Conservation (phyloP, 1,140 invertebrate genomes). For the Octopus sinensis region DNA sequence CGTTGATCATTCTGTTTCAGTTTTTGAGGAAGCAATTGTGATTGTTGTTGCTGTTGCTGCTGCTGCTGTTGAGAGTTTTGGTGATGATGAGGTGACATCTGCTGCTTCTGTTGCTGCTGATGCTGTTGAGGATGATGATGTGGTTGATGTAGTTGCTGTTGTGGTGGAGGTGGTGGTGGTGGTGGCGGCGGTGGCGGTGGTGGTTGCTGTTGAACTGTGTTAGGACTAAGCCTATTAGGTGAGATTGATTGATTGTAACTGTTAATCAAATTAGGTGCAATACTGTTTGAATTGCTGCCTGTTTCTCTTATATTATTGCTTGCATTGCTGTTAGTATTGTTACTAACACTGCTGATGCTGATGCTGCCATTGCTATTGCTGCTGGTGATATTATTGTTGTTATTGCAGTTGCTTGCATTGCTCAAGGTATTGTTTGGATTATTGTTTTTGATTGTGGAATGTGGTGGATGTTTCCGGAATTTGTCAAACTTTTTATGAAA, state of each 20-base stretch:
- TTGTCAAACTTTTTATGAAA: constrained; percentile 55
- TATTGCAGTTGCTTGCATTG: not conserved
- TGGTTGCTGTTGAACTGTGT: not conserved
- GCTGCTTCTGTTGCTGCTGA: not conserved
- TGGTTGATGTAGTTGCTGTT: too few relatives aligned
- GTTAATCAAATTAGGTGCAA: too few relatives aligned
- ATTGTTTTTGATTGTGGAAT: not conserved
- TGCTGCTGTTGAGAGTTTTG: not conserved
- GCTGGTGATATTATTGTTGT: constrained; percentile 6
- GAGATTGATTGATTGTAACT: too few relatives aligned
- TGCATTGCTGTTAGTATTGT: not conserved
- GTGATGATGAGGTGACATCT: not conserved
- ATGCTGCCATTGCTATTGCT: not conserved
- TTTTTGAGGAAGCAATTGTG: not conserved
- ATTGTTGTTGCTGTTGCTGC: not conserved
- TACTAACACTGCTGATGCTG: not conserved
- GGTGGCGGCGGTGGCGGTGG: too few relatives aligned
- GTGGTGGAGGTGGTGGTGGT: too few relatives aligned
- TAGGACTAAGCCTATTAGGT: not conserved
- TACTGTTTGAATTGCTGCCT: too few relatives aligned
- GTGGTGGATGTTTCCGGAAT: constrained; percentile 37
- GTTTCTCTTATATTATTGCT: not conserved
- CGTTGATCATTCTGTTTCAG: not conserved
- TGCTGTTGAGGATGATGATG: too few relatives aligned
- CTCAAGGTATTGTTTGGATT: constrained; percentile 15